Evolutionary conservation across 37 sponge, comb jelly and placozoan species (phyloP), one percentile per base, ranked within the genome.

Genomic region (Aphrocallistes beatrix): DNA sequence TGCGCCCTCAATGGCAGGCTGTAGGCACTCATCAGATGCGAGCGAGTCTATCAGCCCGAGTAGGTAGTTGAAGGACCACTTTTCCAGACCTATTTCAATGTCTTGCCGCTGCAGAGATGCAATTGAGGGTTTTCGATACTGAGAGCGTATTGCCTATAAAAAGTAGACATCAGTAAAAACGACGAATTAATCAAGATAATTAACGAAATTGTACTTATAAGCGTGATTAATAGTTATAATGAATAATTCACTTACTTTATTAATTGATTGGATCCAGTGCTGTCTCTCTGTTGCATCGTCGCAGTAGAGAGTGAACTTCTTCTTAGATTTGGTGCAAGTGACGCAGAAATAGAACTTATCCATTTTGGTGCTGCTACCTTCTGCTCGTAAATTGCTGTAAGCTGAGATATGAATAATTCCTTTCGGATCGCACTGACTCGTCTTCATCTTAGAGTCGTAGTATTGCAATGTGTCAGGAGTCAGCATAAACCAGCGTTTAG

Each of bases 1-100:
- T 3, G 75, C 75, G n/a, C n/a, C n/a, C 32, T 28, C 17, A 3
- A 32, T 28, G 25, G 3, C 3, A 32, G 75, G 25, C 25, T 19
- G 21, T 13, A 6, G 6, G 8, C 3, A 6, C 3, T 60, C 21
- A 30, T 25, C 28, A 28, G 75, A 30, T 6, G 75, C 10, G 17
- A 60, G 75, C 3, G 75, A 25, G 75, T 60, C 75, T 13, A 60
- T 19, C 3, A 60, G 75, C 34, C 75, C 75, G 3, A 60, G 75
- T 19, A 60, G 75, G n/a, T 60, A 60, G 75, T 60, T 60, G n/a
- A 60, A 60, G 75, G 75, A 60, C 75, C 75, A 60, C 21, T 60
- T 60, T 28, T 60, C 75, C n/a, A 60, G n/a, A 28, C 75, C 75
- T 60, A 60, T 60, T 60, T 60, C 75, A 19, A 60, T 30, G 75